Conservation (phyloP, 2,113 vertebrate species). For the Eleginops maclovinus region DNA sequence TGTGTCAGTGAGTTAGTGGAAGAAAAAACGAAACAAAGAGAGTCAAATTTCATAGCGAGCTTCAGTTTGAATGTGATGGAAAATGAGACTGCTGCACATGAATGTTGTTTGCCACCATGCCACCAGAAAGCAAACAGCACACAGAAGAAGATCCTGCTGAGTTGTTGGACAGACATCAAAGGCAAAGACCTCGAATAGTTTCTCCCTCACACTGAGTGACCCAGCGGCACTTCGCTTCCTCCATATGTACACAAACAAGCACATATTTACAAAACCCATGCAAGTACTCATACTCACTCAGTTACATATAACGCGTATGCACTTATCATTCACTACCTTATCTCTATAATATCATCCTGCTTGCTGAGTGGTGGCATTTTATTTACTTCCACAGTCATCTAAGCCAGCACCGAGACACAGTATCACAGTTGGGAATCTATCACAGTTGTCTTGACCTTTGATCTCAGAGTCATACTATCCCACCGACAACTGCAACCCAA, state of each 20-base stretch:
- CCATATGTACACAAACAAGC: slow-evolving; percentile 56
- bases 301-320: background rate
- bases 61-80: background rate
- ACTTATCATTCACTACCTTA: background rate
- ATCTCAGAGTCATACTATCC: slow-evolving; percentile 28
- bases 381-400: background rate
- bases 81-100: slow-evolving; percentile 24
- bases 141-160: slow-evolving; percentile 51
- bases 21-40: slow-evolving; percentile 9
- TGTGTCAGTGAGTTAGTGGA: background rate
- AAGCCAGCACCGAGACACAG: background rate
- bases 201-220: slow-evolving; percentile 62
- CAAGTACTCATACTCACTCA: background rate
- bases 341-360: background rate
- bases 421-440: slow-evolving; percentile 31
- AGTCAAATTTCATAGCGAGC: background rate
- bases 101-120: slow-evolving; percentile 43
- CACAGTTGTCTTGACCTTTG: slow-evolving; percentile 67
- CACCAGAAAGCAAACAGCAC: slow-evolving; percentile 39
- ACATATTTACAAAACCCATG: slow-evolving; percentile 12
- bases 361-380: background rate
- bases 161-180: slow-evolving; percentile 69
- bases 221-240: slow-evolving; percentile 52
- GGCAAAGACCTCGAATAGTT: slow-evolving; percentile 61
- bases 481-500: background rate